phyloP scores from a whole-genome alignment of 2,888 invertebrate genomes.

The Latrodectus elegans region DNA sequence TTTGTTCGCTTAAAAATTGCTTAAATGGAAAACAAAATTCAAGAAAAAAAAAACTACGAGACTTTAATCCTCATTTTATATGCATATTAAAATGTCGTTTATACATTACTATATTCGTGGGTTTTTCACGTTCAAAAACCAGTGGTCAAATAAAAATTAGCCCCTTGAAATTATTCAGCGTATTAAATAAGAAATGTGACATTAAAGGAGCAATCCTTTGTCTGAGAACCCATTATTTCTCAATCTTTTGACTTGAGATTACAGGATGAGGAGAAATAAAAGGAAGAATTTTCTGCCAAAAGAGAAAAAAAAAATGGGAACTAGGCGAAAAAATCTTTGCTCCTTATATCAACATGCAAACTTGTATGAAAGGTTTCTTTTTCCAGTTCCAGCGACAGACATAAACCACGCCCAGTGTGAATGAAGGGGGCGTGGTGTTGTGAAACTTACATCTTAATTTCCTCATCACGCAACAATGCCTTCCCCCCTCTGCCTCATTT shows the following conservation, averaged over 20 bases:
- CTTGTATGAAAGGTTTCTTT: constrained; percentile 34
- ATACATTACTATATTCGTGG: no score
- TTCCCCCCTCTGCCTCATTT: constrained; percentile 29
- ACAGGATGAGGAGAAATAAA: constrained; percentile 2
- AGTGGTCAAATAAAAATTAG: no score
- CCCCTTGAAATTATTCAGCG: no score
- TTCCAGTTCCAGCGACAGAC: constrained; percentile 21
- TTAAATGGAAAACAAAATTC: no score
- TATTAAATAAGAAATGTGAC: neutral
- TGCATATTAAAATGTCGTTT: no score
- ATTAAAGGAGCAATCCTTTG: neutral
- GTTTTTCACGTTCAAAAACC: no score
- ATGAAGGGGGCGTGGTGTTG: constrained; percentile 51
- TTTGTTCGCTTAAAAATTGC: no score
- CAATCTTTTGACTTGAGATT: constrained; percentile 25
- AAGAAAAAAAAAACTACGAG: no score
- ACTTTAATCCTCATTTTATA: no score
- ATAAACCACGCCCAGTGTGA: constrained; percentile 42
- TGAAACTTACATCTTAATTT: constrained; percentile 63
- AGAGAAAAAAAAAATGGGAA: constrained; percentile 18
- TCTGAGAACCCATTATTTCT: constrained; percentile 20
- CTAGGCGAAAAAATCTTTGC: neutral
- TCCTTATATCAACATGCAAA: constrained; percentile 38
- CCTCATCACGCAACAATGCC: constrained; percentile 55
- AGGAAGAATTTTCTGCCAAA: neutral